Percentiles rank a stretch among this genome's conserved stretches.
phyloP scores from a whole-genome alignment of 2,797 vertebrate genomes.

The Choloepus didactylus region DNA sequence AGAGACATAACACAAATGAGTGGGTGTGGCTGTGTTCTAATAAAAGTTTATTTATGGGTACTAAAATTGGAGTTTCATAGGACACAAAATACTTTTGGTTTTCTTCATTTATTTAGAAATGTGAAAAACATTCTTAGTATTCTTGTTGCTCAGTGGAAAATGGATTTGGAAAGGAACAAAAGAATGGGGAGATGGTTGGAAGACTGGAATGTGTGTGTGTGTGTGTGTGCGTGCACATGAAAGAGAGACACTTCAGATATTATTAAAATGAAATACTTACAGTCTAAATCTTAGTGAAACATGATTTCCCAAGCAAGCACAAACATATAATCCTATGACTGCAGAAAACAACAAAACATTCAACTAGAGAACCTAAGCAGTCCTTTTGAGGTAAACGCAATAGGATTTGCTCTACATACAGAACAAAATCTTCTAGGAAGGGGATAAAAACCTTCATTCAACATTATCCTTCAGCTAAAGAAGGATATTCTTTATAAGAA shows the following conservation, averaged over 20 bases:
- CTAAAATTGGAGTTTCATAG: slow-evolving; percentile 4
- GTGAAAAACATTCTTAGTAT: not conserved
- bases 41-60: not conserved
- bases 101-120: slow-evolving; percentile 14
- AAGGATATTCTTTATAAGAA: not conserved
- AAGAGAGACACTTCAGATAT: not conserved
- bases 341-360: slow-evolving; percentile 10
- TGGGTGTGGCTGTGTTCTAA: not conserved
- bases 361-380: not conserved
- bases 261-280: not conserved
- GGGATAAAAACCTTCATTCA: slow-evolving; percentile 10
- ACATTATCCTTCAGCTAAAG: slow-evolving; percentile 30
- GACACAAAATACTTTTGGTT: not conserved
- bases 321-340: not conserved
- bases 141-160: not conserved
- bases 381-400: not conserved
- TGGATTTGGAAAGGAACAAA: not conserved
- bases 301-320: not conserved
- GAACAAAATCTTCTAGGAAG: slow-evolving; percentile 40
- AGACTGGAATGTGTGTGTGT: not conserved
- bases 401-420: not conserved
- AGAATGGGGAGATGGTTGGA: not conserved
- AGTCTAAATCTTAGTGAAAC: not conserved
- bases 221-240: not conserved
- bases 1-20: not conserved